phyloP scores from a whole-genome alignment of 1,140 invertebrate genomes.

The Phortica variegata region DNA sequence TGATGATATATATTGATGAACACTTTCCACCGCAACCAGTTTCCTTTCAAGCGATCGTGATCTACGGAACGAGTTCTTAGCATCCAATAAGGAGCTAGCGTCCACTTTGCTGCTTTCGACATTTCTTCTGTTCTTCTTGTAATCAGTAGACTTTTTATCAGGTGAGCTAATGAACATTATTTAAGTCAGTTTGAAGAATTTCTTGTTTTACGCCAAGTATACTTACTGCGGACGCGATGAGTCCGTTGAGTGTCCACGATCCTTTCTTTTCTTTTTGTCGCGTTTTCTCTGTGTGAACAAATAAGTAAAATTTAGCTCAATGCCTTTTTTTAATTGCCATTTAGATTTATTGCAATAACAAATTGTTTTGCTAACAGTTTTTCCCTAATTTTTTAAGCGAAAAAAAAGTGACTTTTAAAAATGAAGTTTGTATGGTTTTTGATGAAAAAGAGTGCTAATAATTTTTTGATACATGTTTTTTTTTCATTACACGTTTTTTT shows the following conservation, averaged over 20 bases:
- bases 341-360: no score
- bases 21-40: constrained; percentile 29
- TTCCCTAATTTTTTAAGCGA: constrained; percentile 27
- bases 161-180: constrained; percentile 18
- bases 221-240: constrained; percentile 44
- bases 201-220: background rate
- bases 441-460: no score
- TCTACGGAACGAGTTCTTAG: constrained; percentile 33
- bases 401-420: constrained; percentile 22
- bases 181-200: background rate
- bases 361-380: no score
- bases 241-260: constrained; percentile 36
- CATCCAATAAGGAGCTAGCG: constrained; percentile 11
- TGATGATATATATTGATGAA: no score
- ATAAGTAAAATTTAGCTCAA: no score
- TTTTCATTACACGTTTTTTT: no score
- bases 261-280: constrained; percentile 53
- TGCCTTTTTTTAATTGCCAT: no score
- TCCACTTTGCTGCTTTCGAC: constrained; percentile 5
- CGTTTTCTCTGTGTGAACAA: constrained; percentile 43
- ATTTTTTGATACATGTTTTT: no score
- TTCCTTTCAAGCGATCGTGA: constrained; percentile 43
- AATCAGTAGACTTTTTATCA: background rate
- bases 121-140: constrained; percentile 1
- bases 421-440: background rate